Conservation (phyloP, 2,888 invertebrate genomes). For the Cheilosia vulpina region DNA sequence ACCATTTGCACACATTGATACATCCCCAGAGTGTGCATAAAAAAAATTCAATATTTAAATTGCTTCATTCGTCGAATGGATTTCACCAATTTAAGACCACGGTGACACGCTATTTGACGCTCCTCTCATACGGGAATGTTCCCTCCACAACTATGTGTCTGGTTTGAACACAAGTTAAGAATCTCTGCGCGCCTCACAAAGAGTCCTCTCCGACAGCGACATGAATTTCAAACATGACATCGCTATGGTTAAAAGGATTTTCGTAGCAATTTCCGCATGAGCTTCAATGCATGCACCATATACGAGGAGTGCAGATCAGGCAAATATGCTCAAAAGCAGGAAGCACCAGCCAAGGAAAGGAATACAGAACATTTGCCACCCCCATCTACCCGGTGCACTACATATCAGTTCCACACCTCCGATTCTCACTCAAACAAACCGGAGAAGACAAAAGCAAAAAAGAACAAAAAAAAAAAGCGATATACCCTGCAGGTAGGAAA, state of each 20-base stretch:
- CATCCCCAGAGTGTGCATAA: not conserved
- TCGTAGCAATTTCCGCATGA: conserved; percentile 71
- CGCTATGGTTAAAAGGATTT: conserved; percentile 69
- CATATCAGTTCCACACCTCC: conserved; percentile 19
- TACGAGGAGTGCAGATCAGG: conserved; percentile 41
- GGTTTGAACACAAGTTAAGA: conserved; percentile 39
- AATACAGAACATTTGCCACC: conserved; percentile 57
- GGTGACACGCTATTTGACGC: conserved; percentile 38
- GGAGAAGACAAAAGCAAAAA: conserved; percentile 15
- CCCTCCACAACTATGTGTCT: conserved; percentile 34
- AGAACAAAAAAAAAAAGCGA: conserved; percentile 27
- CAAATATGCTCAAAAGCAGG: conserved; percentile 48
- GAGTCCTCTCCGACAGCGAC: conserved; percentile 23
- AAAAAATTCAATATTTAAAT: conserved; percentile 56
- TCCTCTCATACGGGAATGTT: not conserved
- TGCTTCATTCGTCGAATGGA: conserved; percentile 36
- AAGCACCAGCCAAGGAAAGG: conserved; percentile 55
- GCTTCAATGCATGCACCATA: conserved; percentile 48
- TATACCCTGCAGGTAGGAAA: conserved; percentile 68
- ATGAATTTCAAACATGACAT: conserved; percentile 65
- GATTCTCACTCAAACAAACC: conserved; percentile 48
- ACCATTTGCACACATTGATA: not conserved
- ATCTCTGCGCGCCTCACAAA: conserved; percentile 21
- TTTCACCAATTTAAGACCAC: conserved; percentile 45
- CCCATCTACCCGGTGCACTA: not conserved